Evolutionary conservation across 2,113 vertebrate species (phyloP).

Genomic region (Brachypteracias leptosomus): DNA sequence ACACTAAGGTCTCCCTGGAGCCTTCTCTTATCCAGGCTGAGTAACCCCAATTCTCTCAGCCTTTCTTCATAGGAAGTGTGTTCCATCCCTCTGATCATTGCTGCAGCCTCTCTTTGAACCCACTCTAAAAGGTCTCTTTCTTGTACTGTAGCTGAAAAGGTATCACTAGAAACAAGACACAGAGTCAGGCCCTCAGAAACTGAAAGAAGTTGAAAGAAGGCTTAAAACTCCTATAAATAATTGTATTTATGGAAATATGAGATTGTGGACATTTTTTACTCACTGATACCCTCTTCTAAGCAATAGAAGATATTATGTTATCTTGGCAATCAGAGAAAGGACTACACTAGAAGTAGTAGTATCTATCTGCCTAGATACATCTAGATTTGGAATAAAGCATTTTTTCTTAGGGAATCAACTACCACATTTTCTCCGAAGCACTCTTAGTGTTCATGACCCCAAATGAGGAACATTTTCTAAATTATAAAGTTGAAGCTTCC

Average conservation of each 20-base stretch:
- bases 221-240: background rate
- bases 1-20: background rate
- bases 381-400: background rate
- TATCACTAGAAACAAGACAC: background rate
- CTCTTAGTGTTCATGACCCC: background rate
- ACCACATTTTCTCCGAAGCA: background rate
- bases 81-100: too few relatives aligned
- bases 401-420: background rate
- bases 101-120: too few relatives aligned
- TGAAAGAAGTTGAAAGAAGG: background rate
- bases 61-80: too few relatives aligned
- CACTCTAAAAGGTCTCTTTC: background rate
- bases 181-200: background rate
- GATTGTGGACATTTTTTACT: background rate
- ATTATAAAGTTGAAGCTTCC: background rate
- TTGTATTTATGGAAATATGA: background rate
- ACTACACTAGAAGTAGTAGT: accelerated
- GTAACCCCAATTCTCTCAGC: too few relatives aligned
- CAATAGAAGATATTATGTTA: background rate
- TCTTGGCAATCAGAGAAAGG: background rate
- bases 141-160: background rate
- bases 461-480: background rate
- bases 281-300: background rate
- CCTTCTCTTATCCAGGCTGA: too few relatives aligned
- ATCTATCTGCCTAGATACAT: background rate